phyloP scores from a whole-genome alignment of 2,888 invertebrate species.

The Sesia apiformis region DNA sequence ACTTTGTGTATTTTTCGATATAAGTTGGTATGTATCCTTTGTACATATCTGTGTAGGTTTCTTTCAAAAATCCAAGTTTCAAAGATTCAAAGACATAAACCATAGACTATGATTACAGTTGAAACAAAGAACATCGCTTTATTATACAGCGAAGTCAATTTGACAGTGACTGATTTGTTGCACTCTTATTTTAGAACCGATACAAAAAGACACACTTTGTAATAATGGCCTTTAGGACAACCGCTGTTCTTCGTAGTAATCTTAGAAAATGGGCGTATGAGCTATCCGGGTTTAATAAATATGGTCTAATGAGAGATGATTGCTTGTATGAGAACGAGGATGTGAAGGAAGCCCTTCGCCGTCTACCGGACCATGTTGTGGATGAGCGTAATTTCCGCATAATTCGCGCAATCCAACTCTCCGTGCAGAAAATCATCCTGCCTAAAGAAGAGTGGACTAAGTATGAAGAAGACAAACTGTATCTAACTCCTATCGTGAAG shows the following conservation, averaged over 20 bases:
- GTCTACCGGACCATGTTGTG: slow-evolving; percentile 80
- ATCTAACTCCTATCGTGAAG: slow-evolving; percentile 85
- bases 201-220: not conserved
- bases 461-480: slow-evolving; percentile 87
- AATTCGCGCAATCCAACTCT: slow-evolving; percentile 86
- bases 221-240: slow-evolving; percentile 45
- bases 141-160: too few species aligned
- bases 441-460: slow-evolving; percentile 96
- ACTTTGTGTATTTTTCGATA: too few species aligned
- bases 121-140: too few species aligned
- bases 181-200: not conserved
- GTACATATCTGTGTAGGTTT: too few species aligned
- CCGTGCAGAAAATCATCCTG: slow-evolving; percentile 82
- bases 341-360: slow-evolving; percentile 86
- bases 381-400: slow-evolving; percentile 92
- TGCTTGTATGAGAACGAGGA: slow-evolving; percentile 80
- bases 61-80: too few species aligned
- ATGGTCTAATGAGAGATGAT: slow-evolving; percentile 89
- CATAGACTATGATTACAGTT: too few species aligned
- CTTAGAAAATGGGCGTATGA: slow-evolving; percentile 85
- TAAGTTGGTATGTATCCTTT: too few species aligned
- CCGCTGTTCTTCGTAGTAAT: slow-evolving; percentile 44
- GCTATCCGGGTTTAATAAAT: slow-evolving; percentile 86
- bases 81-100: too few species aligned
- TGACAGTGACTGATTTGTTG: too few species aligned